Percentiles rank a stretch among this genome's conserved stretches.
These are phyloP conservation scores for Drosophila yakuba DNA, from an alignment of 1,140 invertebrate species.

Conservation along the genomic window DNA sequence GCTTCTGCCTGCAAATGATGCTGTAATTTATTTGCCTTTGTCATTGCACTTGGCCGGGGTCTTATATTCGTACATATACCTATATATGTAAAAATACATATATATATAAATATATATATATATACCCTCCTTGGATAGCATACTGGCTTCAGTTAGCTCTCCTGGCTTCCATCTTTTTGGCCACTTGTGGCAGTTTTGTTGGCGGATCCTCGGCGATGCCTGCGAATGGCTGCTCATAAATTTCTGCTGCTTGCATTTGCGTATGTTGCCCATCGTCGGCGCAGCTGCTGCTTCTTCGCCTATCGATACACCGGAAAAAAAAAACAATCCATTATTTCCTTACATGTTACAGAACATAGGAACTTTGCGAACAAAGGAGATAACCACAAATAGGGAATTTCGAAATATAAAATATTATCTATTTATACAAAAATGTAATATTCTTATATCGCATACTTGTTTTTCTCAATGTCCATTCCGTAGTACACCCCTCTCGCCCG, in stretches of 20 bases:
- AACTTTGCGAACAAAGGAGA: no score
- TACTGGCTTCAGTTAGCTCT: neutral
- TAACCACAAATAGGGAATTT: no score
- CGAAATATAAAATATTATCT: no score
- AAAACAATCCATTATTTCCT: neutral
- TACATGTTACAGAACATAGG: no score
- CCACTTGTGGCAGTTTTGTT: conserved; percentile 48
- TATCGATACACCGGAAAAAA: conserved; percentile 6
- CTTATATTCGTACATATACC: neutral
- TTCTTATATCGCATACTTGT: no score
- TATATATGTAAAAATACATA: neutral
- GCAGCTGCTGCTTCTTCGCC: conserved; percentile 36
- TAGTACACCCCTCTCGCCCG: neutral
- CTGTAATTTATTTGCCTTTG: conserved; percentile 66
- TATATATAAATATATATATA: no score
- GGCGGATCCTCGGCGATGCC: conserved; percentile 28
- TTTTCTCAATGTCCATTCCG: neutral
- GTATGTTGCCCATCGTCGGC: conserved; percentile 63
- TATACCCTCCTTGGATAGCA: neutral
- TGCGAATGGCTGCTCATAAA: conserved; percentile 57
- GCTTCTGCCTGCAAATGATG: conserved; percentile 61
- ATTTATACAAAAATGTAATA: no score
- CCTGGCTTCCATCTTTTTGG: conserved; percentile 29
- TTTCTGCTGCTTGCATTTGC: conserved; percentile 62
- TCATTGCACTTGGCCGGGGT: conserved; percentile 41